Base-by-base conservation (phyloP, 2,888 invertebrate species). In the Zonitis immaculata region DNA sequence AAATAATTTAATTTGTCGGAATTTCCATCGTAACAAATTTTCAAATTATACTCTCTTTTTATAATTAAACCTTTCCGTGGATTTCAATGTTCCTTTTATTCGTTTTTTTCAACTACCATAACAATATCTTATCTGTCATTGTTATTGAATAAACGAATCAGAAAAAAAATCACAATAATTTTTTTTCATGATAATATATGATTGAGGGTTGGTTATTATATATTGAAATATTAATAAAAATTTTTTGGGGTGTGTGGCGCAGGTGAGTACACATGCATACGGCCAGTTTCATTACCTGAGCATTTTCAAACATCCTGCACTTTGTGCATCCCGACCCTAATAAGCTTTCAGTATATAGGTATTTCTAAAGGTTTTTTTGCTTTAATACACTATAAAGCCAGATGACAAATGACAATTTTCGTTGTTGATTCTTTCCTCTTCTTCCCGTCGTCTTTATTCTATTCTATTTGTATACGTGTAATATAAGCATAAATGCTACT, bases 301-400 rank as follows among this genome's bases (percentile, higher is more conserved):
- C 62, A 60, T 69, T 68, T 63, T 66, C 67, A 73, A 73, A 73
- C 72, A 73, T 73, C 71, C 73, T 73, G 72, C 63, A 70, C 71
- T 72, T 73, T 73, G 70, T 70, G 67, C 57, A 62, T 61, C 63
- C 66, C 68, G 68, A 67, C 70, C 70, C 69, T 73, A 72, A 73
- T 72, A 73, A 70, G 71, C 70, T 66, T 35, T 16, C 14, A 30
- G 59, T 63, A n/a, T n/a, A n/a, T n/a, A n/a, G n/a, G n/a, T n/a
- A 64, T 35, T 68, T 65, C 61, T 64, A 65, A 69, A 66, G 61
- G 62, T 64, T 63, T 61, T 60, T n/a, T n/a, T n/a, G n/a, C 60
- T 35, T 59, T 62, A 66, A n/a, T n/a, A n/a, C n/a, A n/a, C n/a
- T 60, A 70, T 66, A 68, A 67, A 68, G 61, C 60, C 66, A 67